Evolutionary conservation across 2,113 vertebrate genomes (phyloP), one percentile per base, ranked within the genome.

Genomic region (Neoarius graeffei): DNA sequence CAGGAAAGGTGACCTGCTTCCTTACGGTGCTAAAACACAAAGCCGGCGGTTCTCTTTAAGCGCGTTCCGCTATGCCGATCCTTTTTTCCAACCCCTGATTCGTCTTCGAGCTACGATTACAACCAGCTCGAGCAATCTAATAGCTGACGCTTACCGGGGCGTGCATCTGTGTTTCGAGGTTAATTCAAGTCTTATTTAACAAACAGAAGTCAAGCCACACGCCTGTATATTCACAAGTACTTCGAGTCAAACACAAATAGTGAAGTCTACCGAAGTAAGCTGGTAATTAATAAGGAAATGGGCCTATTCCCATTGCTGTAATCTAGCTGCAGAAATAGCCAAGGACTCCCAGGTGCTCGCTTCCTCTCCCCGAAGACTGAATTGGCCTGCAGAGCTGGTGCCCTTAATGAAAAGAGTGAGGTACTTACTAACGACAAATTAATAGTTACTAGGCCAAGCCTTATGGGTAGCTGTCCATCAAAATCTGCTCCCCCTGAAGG

Each of bases 381-480:
- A 88, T 74, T 62, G 81, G 89, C 88, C 69, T 90, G 86, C 64
- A 90, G 87, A 42, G 86, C 54, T 86, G 64, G 30, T 59, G 86
- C 77, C 89, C 89, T 91, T 93, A 92, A 93, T 93, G 90, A 91
- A 93, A 92, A 93, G 89, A 89, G 90, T 89, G 80, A 91, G 86
- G 90, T 93, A 94, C 90, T 93, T 92, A 91, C 88, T 91, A 92
- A 92, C 67, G 87, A 85, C 85, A 91, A 94, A 95, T 93, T 90
- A 91, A 93, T 91, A 93, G 91, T 91, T 90, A 93, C 91, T 89
- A 86, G 86, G 85, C 88, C 92, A 91, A 85, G 90, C 88, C 88
- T 91, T 89, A 64, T 87, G 86, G 92, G 92, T 91, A 91, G 82
- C 80, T 92, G 89, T 93, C 91, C 83, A 93, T 94, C 92, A 93